Conservation (phyloP, 1,140 invertebrate species). For the Sitobion miscanthi region DNA sequence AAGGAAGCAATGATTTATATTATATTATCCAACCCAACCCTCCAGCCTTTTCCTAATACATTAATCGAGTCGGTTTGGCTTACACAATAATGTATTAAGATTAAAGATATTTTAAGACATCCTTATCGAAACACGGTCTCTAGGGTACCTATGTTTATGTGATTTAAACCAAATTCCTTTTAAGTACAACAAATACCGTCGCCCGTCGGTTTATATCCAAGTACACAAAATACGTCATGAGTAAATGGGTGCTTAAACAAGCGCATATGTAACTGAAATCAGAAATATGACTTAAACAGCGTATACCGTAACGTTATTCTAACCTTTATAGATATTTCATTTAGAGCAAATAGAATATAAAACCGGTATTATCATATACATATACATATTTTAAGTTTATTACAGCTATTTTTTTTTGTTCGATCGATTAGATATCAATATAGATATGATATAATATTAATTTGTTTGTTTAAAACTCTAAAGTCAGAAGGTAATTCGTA, state of each 20-base stretch:
- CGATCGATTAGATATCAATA: too few relatives aligned
- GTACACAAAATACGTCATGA: neutral
- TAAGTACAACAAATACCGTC: neutral
- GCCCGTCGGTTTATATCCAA: neutral
- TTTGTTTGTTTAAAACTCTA: too few relatives aligned
- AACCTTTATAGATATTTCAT: neutral
- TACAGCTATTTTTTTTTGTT: too few relatives aligned
- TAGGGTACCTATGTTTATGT: neutral
- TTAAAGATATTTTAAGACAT: neutral
- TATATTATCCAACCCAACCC: neutral
- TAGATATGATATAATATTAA: too few relatives aligned
- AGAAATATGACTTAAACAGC: neutral
- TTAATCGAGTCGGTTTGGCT: neutral
- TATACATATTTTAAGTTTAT: too few relatives aligned
- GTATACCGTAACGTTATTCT: neutral
- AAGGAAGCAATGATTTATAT: neutral
- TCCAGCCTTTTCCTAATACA: neutral
- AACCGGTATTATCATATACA: too few relatives aligned
- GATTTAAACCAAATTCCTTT: neutral
- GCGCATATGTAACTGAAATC: neutral
- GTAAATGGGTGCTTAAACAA: neutral
- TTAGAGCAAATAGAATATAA: neutral
- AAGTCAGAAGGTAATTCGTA: too few relatives aligned
- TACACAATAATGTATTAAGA: neutral
- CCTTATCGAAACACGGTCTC: neutral